A percentile compares a stretch with the other conserved stretches of the same genome.
Evolutionary conservation across 2,797 vertebrate genomes (phyloP).

Genomic region (Gila robusta): DNA sequence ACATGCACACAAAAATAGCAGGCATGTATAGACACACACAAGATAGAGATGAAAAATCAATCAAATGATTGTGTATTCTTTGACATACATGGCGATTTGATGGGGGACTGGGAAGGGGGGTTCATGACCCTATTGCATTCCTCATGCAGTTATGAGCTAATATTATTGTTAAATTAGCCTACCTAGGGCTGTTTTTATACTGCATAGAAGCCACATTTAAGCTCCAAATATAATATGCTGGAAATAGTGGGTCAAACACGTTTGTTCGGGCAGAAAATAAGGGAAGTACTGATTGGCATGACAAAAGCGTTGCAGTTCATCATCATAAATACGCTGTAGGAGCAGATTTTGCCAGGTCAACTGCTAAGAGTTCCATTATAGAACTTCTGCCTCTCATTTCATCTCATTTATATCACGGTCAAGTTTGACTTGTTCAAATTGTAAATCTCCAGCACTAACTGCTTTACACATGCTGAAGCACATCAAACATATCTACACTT

Average conservation of each 20-base stretch:
- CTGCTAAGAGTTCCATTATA: not conserved
- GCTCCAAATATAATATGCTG: not conserved
- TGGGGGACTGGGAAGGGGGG: not conserved
- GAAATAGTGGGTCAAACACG: not conserved
- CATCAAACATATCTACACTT: constrained; percentile 11
- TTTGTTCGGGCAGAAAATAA: constrained; percentile 20
- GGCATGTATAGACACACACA: not conserved
- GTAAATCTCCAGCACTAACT: constrained; percentile 20
- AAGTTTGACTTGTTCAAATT: constrained; percentile 8
- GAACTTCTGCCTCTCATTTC: not conserved
- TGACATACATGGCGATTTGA: not conserved
- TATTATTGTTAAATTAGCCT: not conserved
- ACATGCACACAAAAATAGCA: constrained; percentile 34
- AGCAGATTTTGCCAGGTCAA: constrained; percentile 20
- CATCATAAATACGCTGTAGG: not conserved
- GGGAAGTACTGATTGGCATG: not conserved
- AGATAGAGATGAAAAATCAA: not conserved
- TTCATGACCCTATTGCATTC: not conserved
- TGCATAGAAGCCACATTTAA: not conserved
- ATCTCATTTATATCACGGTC: constrained; percentile 16
- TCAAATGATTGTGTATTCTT: not conserved
- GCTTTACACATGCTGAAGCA: not conserved
- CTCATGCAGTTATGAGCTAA: not conserved
- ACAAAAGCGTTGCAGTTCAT: constrained; percentile 21
- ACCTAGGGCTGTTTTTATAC: not conserved